Evolutionary conservation across 2,888 invertebrate genomes (phyloP).

Genomic region (Lacanobia oleracea): DNA sequence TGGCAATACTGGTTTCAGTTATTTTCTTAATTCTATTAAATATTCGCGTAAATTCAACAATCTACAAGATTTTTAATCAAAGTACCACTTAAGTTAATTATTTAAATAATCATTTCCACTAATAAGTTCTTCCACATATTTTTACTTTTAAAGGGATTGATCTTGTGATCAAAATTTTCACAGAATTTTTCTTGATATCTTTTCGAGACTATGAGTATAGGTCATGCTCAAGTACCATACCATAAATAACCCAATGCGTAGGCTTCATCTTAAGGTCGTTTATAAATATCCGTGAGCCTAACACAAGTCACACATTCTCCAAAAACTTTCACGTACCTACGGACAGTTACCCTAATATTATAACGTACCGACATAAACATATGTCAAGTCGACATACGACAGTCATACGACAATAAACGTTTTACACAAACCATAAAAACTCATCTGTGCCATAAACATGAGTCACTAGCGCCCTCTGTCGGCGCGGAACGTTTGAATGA

Average conservation of each 20-base stretch:
- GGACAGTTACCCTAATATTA: constrained; percentile 2
- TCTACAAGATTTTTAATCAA: too few species aligned
- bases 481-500: constrained; percentile 26
- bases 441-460: constrained; percentile 34
- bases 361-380: not conserved
- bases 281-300: constrained; percentile 11
- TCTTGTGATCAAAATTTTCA: not conserved
- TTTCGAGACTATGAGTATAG: not conserved
- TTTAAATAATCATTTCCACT: too few species aligned
- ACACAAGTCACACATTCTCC: not conserved
- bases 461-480: constrained; percentile 41
- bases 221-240: not conserved
- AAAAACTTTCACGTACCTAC: not conserved
- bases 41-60: too few species aligned
- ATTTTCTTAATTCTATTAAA: too few species aligned
- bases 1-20: too few species aligned
- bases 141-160: too few species aligned
- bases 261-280: constrained; percentile 1
- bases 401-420: constrained; percentile 18
- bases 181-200: not conserved
- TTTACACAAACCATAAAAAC: constrained; percentile 34
- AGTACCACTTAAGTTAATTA: too few species aligned
- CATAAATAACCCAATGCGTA: not conserved
- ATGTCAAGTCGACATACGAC: not conserved
- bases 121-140: too few species aligned